Conservation (phyloP, 2,113 vertebrate genomes). For the Serinus canaria region DNA sequence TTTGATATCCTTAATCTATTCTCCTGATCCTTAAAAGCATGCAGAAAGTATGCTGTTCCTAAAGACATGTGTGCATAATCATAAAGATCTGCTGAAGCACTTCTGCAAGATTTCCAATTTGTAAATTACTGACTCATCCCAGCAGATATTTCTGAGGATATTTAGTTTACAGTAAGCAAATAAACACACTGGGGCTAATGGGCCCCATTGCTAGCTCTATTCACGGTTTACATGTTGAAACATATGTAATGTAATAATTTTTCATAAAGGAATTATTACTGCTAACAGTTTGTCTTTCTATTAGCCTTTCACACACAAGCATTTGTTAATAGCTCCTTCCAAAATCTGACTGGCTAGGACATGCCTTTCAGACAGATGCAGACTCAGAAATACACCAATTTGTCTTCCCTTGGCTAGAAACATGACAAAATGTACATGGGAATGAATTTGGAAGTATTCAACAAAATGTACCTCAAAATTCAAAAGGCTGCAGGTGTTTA, state of each 20-base stretch:
- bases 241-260: neutral
- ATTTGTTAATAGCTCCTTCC: neutral
- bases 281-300: neutral
- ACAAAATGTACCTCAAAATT: neutral
- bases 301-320: neutral
- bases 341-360: neutral
- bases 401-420: neutral
- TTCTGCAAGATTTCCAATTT: neutral
- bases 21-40: neutral
- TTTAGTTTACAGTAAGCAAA: neutral
- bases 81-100: neutral
- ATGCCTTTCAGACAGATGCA: neutral
- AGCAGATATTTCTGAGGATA: neutral
- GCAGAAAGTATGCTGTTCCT: neutral
- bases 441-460: neutral
- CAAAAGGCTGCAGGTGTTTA: neutral
- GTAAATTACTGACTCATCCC: neutral
- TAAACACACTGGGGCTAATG: neutral
- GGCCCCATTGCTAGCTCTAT: neutral
- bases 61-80: neutral
- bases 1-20: neutral
- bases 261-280: neutral
- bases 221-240: neutral
- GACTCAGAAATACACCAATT: neutral
- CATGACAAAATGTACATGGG: rapidly evolving